Evolutionary conservation across 2,113 vertebrate genomes (phyloP), one percentile per base, ranked within the genome.

Genomic region (Nerophis ophidion): DNA sequence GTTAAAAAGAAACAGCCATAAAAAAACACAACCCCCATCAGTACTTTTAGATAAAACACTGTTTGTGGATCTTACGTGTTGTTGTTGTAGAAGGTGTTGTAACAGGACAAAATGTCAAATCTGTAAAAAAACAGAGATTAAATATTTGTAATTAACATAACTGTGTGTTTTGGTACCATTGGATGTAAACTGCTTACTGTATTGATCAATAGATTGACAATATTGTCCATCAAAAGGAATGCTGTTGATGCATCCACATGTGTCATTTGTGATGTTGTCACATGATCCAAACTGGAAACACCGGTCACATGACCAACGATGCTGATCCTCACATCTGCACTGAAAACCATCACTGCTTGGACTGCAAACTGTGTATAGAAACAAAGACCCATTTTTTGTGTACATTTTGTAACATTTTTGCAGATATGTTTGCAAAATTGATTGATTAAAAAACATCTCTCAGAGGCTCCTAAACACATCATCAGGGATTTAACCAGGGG

Each of bases 301-400:
- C 54, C 60, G 57, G 55, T 74, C 64, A 80, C 61, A 75, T 48
- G 79, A 17, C 76, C 74, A 82, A 2, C 14, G 65, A 19, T 77
- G 73, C 49, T 58, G 6, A n/a, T 79, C 47, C 56, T 80, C 81
- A 77, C 81, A 84, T 16, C 10, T 57, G 60, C 79, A 83, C 57
- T 80, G 68, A 68, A 60, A 80, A 60, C 48, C 35, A 42, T 15
- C 36, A 3, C 48, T 50, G 51, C 11, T 61, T 2, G 8, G 59
- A 51, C 2, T 38, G 19, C 86, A 88, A n/a, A 81, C 70, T 79
- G 65, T 0, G 16, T 8, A 48, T 16, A 48, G 17, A 15, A 48
- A 17, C 47, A 48, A 2, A 8, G 15, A 48, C 4, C 26, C 26
- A 26, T 3, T 26, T 26, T 26, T 26, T 26, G 26, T 26, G 3